Base-by-base conservation (phyloP, 2,797 vertebrate genomes). In the Pseudochirops corinnae region DNA sequence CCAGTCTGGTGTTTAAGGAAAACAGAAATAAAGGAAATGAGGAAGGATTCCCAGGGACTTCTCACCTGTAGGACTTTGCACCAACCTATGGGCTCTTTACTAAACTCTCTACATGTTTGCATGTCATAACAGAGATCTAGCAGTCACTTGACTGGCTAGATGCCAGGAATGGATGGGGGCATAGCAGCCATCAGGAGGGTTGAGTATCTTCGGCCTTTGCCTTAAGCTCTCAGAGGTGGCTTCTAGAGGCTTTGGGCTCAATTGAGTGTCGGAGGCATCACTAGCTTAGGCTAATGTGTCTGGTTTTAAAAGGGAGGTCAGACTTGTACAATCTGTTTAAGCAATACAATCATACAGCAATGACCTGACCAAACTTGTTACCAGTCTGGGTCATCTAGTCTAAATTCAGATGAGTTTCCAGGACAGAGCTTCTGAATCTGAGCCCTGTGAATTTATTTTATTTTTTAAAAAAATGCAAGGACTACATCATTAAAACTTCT, bases 1-100 rank as follows among this genome's bases (percentile, higher is more conserved):
- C 99, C 99, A 99, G 97, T 99, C 99, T 99, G 98, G 57, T 82
- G 96, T 96, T 95, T 96, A 96, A 97, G 95, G 95, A 96, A 93
- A 98, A 98, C 97, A 96, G 93, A 98, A 97, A 96, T 96, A 93
- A 97, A 96, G 92, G 62, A 94, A 97, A 96, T 97, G 12, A 55
- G 29, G 82, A 98, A 97, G 56, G 55, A 97, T 82, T 91, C 52
- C 13, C 50, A 55, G 4, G 93, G 90, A 91, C 62, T 92, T 92
- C 21, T 33, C 57, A 96, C 13, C 55, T 60, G 56, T 0, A 58
- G 26, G 94, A 92, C 94, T 21, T 93, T 60, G 96, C 39, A 60
- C 91, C 90, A 46, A 82, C 90, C 92, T 93, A 39, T 55, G 93
- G 82, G 95, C 94, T 94, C 52, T 90, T 53, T 0, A 92, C 26